A percentile compares a stretch with the other conserved stretches of the same genome.
These are phyloP conservation scores for Anneissia japonica DNA, from an alignment of 35 echinoderm and acorn worm species.

Conservation along the genomic window DNA sequence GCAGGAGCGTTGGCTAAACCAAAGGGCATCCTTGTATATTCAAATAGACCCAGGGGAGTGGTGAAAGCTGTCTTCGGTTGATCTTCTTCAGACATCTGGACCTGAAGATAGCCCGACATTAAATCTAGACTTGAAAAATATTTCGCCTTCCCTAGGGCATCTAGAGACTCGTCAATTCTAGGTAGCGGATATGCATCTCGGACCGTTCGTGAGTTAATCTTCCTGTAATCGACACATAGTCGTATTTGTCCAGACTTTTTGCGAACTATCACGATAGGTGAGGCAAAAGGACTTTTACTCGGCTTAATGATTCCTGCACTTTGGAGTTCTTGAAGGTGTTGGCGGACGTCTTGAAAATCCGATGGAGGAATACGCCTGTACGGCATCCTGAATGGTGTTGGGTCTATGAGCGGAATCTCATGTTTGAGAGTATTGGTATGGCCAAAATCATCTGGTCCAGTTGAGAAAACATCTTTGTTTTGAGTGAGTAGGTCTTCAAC, in stretches of 20 bases:
- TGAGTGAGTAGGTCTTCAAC: too few relatives aligned
- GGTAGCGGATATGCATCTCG: slow-evolving; percentile 25
- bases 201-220: slow-evolving; percentile 14
- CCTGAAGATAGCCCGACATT: slow-evolving; percentile 29
- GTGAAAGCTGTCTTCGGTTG: slow-evolving; percentile 35
- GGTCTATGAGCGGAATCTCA: neutral
- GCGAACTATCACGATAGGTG: slow-evolving; percentile 11
- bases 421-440: neutral
- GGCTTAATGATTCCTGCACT: slow-evolving; percentile 13
- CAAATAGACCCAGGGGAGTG: slow-evolving; percentile 24
- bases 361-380: neutral
- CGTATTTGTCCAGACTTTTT: slow-evolving; percentile 32
- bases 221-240: slow-evolving; percentile 43
- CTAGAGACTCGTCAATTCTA: slow-evolving; percentile 27
- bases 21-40: slow-evolving; percentile 47
- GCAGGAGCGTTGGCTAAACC: slow-evolving; percentile 55
- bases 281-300: slow-evolving; percentile 32
- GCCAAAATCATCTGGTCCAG: neutral
- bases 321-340: slow-evolving; percentile 22
- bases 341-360: slow-evolving; percentile 3
- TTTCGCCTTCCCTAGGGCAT: slow-evolving; percentile 1
- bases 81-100: slow-evolving; percentile 22
- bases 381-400: slow-evolving; percentile 6
- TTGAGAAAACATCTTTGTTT: slow-evolving; percentile 19
- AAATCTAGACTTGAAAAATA: slow-evolving; percentile 24